Conservation (phyloP, 1,140 invertebrate species). For the Uloborus diversus region DNA sequence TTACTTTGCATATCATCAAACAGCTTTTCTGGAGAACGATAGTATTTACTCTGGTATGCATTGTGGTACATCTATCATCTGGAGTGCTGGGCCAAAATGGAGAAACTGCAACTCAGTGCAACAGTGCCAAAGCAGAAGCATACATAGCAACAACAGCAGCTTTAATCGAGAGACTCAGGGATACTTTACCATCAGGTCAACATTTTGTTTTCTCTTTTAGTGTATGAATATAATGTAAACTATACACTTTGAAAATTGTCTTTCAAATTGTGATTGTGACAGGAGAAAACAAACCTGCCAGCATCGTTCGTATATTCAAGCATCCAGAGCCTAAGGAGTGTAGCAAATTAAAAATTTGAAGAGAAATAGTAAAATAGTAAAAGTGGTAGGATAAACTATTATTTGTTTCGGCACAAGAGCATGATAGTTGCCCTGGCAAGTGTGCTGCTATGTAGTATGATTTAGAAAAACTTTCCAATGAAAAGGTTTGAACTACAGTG, state of each 20-base stretch:
- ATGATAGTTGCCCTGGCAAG: no score
- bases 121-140: conserved; percentile 20
- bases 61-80: no score
- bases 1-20: no score
- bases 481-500: no score
- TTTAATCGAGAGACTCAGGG: conserved; percentile 13
- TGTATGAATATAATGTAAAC: not conserved
- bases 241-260: not conserved
- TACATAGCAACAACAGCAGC: conserved; percentile 34
- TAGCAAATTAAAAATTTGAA: not conserved
- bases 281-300: not conserved
- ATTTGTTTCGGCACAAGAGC: no score
- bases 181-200: conserved; percentile 17
- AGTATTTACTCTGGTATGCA: no score
- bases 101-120: not conserved
- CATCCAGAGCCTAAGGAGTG: not conserved
- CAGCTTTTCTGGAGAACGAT: no score
- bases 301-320: not conserved
- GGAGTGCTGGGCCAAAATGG: no score
- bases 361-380: not conserved
- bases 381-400: no score
- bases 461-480: no score
- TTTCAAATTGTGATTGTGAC: not conserved
- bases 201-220: no score
- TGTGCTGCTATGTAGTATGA: no score